These are phyloP conservation scores for Ips typographus DNA, from an alignment of 1,140 invertebrate genomes.

Conservation along the genomic window DNA sequence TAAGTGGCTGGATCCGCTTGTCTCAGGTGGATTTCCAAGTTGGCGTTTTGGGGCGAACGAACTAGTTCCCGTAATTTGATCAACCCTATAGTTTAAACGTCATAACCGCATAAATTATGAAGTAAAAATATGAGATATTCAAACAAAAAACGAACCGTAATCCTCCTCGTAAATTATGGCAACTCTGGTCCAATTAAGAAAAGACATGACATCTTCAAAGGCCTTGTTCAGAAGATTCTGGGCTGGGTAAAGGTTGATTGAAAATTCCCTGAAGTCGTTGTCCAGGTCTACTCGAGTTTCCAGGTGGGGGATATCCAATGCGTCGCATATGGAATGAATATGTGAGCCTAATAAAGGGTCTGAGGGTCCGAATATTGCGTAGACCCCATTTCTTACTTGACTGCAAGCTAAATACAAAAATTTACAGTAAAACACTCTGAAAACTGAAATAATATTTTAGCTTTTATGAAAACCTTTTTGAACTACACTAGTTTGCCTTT, in stretches of 20 bases:
- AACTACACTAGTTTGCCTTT: no score
- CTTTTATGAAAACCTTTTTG: no score
- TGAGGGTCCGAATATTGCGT: constrained; percentile 87
- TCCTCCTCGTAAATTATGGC: constrained; percentile 92
- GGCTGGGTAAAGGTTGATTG: constrained; percentile 87
- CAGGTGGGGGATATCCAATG: constrained; percentile 85
- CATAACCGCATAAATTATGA: neutral
- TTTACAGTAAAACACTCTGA: neutral
- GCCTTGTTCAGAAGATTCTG: constrained; percentile 80
- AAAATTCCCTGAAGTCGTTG: constrained; percentile 72
- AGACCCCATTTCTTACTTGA: constrained; percentile 79
- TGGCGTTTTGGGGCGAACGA: constrained; percentile 62
- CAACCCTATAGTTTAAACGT: constrained; percentile 63
- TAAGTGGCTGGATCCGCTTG: constrained; percentile 74
- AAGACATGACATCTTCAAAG: constrained; percentile 83
- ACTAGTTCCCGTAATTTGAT: constrained; percentile 84
- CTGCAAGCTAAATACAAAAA: constrained; percentile 69
- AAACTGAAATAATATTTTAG: no score
- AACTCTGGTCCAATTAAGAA: constrained; percentile 91
- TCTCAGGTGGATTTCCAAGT: constrained; percentile 80
- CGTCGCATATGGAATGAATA: constrained; percentile 88
- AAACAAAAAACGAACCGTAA: constrained; percentile 60
- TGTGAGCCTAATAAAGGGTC: constrained; percentile 80
- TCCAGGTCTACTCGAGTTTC: constrained; percentile 76
- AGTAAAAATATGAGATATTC: constrained; percentile 36